These are phyloP conservation scores for Aphelocoma coerulescens DNA, from an alignment of 2,113 vertebrate genomes.

Conservation along the genomic window DNA sequence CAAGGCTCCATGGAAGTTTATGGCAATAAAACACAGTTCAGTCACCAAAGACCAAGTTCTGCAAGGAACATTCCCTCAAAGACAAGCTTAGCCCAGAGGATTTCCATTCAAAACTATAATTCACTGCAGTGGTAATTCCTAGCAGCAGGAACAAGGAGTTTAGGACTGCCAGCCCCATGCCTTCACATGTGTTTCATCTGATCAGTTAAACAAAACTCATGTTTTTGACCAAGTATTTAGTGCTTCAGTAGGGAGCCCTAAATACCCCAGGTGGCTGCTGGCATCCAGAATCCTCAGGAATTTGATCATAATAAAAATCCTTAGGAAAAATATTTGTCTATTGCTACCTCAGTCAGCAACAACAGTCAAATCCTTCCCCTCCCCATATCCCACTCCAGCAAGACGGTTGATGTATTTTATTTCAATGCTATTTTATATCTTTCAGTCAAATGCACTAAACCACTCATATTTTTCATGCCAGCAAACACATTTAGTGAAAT, in stretches of 20 bases:
- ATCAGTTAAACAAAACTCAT: neutral
- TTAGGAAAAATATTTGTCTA: neutral
- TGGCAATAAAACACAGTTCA: neutral
- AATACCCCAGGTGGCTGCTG: neutral
- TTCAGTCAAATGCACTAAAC: neutral
- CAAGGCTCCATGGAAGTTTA: neutral
- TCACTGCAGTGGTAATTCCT: neutral
- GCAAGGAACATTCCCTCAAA: neutral
- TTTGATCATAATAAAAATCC: neutral
- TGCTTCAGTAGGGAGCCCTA: rapidly evolving
- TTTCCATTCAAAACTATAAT: neutral
- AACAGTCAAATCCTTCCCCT: neutral
- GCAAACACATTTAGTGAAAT: neutral
- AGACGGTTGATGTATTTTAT: neutral
- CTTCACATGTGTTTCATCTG: neutral
- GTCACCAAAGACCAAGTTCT: neutral
- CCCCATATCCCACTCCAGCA: neutral
- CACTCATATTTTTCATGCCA: neutral
- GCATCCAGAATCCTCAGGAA: neutral
- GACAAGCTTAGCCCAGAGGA: neutral
- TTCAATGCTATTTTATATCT: neutral
- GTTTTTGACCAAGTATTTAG: neutral
- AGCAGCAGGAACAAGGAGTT: neutral
- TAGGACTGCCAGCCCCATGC: neutral
- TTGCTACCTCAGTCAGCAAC: neutral